These are phyloP conservation scores for Pardalotus punctatus DNA, from an alignment of 2,113 vertebrate species.

Conservation along the genomic window DNA sequence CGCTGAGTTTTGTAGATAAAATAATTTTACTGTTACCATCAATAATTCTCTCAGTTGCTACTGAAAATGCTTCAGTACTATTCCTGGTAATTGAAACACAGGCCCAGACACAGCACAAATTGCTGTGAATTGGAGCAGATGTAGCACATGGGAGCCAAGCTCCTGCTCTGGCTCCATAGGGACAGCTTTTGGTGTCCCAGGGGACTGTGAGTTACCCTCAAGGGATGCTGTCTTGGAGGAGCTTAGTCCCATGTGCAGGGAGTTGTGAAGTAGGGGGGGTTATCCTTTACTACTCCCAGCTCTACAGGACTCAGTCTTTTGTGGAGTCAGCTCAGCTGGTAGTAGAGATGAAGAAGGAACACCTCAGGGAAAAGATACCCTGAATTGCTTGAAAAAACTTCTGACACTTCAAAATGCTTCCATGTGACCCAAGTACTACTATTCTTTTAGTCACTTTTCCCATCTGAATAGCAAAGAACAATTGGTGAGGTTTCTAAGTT, in stretches of 20 bases:
- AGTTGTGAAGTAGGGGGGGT: fast-evolving
- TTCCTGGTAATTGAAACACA: neutral
- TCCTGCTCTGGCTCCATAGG: neutral
- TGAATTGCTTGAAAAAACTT: neutral
- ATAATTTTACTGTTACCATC: slow-evolving; percentile 8
- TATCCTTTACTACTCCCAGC: neutral
- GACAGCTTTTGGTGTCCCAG: neutral
- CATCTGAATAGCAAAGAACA: neutral
- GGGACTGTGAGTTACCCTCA: fast-evolving
- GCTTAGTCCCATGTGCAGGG: neutral
- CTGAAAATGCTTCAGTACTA: neutral
- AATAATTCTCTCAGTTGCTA: slow-evolving; percentile 6
- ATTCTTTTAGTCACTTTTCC: neutral
- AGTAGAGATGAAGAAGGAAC: neutral
- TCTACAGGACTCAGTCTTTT: neutral
- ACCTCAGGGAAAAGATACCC: neutral
- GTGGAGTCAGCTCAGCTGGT: neutral
- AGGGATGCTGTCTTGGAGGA: neutral
- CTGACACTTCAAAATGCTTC: neutral
- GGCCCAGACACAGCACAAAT: neutral
- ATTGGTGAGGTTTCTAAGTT: neutral
- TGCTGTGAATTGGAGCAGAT: neutral
- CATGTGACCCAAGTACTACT: fast-evolving
- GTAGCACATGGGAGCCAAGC: fast-evolving
- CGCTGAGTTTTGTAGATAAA: neutral